phyloP scores from a whole-genome alignment of 1,140 invertebrate species.

The Orchestia grillus region DNA sequence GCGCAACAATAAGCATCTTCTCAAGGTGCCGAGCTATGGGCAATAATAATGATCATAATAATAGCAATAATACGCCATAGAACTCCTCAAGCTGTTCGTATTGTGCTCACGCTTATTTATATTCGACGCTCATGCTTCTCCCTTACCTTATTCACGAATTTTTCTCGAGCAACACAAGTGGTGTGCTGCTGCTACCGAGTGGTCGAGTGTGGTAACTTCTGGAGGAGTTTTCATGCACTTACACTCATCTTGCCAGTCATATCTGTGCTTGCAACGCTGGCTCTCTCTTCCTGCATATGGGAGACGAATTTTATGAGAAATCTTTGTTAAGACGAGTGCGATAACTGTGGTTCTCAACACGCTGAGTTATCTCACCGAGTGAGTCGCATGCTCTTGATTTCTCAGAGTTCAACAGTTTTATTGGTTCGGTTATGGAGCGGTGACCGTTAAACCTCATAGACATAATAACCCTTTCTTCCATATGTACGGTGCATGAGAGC shows the following conservation, averaged over 20 bases:
- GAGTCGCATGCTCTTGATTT: conserved; percentile 16
- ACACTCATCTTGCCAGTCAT: neutral
- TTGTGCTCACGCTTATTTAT: neutral
- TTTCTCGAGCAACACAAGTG: neutral
- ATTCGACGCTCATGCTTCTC: neutral
- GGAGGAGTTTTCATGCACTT: neutral
- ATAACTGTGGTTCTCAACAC: neutral
- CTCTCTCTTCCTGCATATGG: neutral
- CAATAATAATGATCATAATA: neutral
- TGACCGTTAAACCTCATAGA: conserved; percentile 19
- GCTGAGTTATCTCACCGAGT: neutral
- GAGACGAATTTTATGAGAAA: neutral
- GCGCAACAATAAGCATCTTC: conserved; percentile 7
- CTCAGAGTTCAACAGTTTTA: conserved; percentile 13
- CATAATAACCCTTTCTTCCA: neutral
- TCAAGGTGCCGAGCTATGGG: neutral
- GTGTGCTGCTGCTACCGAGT: neutral
- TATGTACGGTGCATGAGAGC: neutral
- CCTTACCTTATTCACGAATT: neutral
- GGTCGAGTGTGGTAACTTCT: neutral
- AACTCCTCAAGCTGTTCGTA: neutral
- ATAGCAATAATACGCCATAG: conserved; percentile 1
- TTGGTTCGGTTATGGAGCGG: conserved; percentile 5
- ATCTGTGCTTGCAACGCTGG: neutral
- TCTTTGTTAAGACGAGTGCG: neutral